Conservation (phyloP, 2,888 invertebrate species). For the Andrena marginata region DNA sequence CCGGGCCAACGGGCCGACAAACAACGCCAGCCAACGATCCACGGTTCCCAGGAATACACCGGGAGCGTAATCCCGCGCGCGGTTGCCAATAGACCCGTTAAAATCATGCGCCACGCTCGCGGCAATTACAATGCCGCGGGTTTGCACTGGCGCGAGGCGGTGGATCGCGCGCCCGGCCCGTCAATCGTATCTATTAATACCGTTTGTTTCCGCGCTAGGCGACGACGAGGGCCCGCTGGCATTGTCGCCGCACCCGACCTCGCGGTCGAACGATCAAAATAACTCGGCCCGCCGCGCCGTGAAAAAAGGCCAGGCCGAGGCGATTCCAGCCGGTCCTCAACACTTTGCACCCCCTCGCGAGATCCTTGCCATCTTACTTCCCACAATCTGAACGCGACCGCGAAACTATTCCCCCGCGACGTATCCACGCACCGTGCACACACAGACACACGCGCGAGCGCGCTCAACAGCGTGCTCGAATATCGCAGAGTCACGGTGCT, state of each 20-base stretch:
- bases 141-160: too few relatives aligned
- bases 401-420: slow-evolving; percentile 19
- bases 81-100: neutral
- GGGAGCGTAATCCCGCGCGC: neutral
- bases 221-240: neutral
- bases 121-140: neutral
- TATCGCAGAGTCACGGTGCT: slow-evolving; percentile 67
- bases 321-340: slow-evolving; percentile 14
- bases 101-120: slow-evolving; percentile 18
- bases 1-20: neutral
- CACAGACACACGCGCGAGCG: neutral
- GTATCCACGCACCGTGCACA: too few relatives aligned
- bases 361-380: slow-evolving; percentile 22
- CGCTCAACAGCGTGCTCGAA: slow-evolving; percentile 29
- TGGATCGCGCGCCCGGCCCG: neutral
- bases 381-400: slow-evolving; percentile 42
- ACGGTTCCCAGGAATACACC: neutral
- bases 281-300: slow-evolving; percentile 15
- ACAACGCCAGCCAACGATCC: neutral
- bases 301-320: slow-evolving; percentile 10
- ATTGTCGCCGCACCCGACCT: neutral
- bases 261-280: slow-evolving; percentile 38
- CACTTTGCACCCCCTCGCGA: neutral
- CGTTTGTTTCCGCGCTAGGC: neutral
- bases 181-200: slow-evolving; percentile 15